Conservation (phyloP, 23 tunicate species). For the Trididemnum nubilum region DNA sequence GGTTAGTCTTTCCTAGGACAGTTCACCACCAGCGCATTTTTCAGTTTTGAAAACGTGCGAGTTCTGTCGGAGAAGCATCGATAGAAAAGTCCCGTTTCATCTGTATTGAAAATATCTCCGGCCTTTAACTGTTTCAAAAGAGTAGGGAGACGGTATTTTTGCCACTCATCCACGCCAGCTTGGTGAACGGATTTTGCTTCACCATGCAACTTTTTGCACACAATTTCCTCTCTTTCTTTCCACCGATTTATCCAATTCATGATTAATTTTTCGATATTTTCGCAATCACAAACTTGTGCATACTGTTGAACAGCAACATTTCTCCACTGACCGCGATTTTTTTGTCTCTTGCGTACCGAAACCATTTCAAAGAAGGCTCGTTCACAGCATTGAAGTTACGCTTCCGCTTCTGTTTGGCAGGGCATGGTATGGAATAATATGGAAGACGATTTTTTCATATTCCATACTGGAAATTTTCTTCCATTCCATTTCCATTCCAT, state of each 20-base stretch:
- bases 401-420: too few relatives aligned
- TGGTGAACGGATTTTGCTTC: constrained; percentile 23
- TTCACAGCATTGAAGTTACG: constrained; percentile 17
- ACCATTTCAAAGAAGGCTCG: constrained; percentile 38
- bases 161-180: constrained; percentile 16
- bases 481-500: too few relatives aligned
- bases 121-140: too few relatives aligned
- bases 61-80: constrained; percentile 9
- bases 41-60: constrained; percentile 16
- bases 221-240: too few relatives aligned
- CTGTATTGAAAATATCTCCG: too few relatives aligned
- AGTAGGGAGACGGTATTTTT: constrained; percentile 5
- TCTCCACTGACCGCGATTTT: constrained; percentile 29
- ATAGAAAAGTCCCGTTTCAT: too few relatives aligned
- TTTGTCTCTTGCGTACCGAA: constrained; percentile 32
- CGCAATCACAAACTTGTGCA: constrained; percentile 19
- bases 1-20: constrained; percentile 1
- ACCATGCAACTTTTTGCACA: too few relatives aligned
- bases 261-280: constrained; percentile 1
- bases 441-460: too few relatives aligned
- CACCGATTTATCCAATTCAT: too few relatives aligned
- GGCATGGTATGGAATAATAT: neutral
- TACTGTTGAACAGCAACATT: constrained; percentile 20
- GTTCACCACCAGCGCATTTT: constrained; percentile 12
- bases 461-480: too few relatives aligned